Conservation (phyloP, 2,797 vertebrate species). For the Darevskia mixta region DNA sequence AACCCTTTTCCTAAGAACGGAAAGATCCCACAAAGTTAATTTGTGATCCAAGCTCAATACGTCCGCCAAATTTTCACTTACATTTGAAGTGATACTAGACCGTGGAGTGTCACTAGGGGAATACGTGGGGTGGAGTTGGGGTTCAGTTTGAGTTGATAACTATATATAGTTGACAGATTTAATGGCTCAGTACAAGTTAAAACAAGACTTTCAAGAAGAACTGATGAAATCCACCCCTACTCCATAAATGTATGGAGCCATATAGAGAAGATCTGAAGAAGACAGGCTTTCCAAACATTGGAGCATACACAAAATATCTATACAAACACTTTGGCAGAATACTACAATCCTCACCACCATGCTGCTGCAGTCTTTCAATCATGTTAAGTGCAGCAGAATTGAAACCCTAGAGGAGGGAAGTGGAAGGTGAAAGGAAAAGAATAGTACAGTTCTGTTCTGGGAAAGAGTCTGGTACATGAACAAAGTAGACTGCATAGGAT, state of each 20-base stretch:
- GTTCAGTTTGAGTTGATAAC: too few species aligned
- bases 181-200: too few species aligned
- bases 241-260: background rate
- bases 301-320: background rate
- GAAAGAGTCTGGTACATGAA: background rate
- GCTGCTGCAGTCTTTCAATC: background rate
- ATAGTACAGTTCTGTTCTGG: background rate
- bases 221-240: background rate
- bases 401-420: background rate
- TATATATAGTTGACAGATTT: too few species aligned
- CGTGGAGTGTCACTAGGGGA: too few species aligned
- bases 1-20: background rate
- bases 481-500: background rate
- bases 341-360: background rate
- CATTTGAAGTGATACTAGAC: background rate
- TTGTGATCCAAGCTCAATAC: background rate
- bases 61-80: background rate
- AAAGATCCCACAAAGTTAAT: background rate
- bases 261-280: background rate
- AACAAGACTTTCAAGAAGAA: background rate
- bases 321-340: background rate
- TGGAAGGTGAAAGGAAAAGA: background rate
- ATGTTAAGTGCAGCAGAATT: background rate
- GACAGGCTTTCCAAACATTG: background rate
- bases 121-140: too few species aligned